These are phyloP conservation scores for Drosophila formosana DNA, from an alignment of 2,888 invertebrate genomes.

Conservation along the genomic window DNA sequence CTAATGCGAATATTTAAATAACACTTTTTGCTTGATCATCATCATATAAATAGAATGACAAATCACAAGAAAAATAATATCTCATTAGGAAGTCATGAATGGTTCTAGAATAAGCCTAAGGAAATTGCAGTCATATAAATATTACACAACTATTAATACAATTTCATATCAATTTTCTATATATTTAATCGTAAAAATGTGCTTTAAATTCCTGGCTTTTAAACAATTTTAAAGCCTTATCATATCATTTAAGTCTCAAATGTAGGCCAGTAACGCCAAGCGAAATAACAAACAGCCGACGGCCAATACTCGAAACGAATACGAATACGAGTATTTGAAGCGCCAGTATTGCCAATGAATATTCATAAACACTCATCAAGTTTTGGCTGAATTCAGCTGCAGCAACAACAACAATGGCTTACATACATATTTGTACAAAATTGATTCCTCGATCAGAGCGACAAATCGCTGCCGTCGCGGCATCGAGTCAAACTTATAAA, in stretches of 20 bases:
- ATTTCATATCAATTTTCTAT: neutral
- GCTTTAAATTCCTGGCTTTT: slow-evolving; percentile 3
- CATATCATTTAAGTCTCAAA: slow-evolving; percentile 26
- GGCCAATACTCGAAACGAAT: slow-evolving; percentile 14
- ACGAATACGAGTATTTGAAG: slow-evolving; percentile 42
- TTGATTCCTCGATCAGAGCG: slow-evolving; percentile 23
- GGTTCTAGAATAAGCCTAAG: neutral
- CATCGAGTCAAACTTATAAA: slow-evolving; percentile 25
- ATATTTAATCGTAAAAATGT: slow-evolving; percentile 18
- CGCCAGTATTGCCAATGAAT: slow-evolving; percentile 64
- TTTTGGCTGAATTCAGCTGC: slow-evolving; percentile 23
- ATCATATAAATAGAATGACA: neutral
- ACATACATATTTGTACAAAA: slow-evolving; percentile 25
- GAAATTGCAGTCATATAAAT: neutral
- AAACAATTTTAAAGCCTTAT: slow-evolving; percentile 10
- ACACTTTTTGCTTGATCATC: neutral
- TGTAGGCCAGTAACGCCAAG: slow-evolving; percentile 56
- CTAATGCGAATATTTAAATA: neutral
- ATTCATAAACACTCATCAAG: slow-evolving; percentile 48
- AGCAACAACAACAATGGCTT: slow-evolving; percentile 22
- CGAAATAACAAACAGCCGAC: slow-evolving; percentile 14
- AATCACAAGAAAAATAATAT: neutral
- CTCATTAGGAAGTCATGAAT: neutral
- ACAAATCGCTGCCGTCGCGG: slow-evolving; percentile 36
- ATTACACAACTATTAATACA: neutral